phyloP scores from a whole-genome alignment of 2,888 invertebrate genomes.

The Watsonalla cultraria region DNA sequence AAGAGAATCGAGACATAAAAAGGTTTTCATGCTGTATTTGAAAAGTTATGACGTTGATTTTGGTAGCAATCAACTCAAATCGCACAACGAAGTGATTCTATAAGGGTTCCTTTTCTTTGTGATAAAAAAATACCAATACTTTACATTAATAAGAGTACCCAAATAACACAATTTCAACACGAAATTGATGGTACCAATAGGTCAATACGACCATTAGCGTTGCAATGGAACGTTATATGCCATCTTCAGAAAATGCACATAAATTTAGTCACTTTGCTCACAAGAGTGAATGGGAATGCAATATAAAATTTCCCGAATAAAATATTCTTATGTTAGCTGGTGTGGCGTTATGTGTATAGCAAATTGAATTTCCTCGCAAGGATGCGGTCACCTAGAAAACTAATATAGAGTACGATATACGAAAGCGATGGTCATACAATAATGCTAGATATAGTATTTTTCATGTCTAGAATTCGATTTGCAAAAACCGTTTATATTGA shows the following conservation, averaged over 20 bases:
- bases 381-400: conserved; percentile 24
- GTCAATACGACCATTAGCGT: conserved; percentile 11
- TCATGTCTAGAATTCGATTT: not conserved
- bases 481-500: too few relatives aligned
- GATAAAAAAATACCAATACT: too few relatives aligned
- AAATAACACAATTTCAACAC: too few relatives aligned
- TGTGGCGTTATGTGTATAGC: conserved; percentile 13
- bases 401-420: not conserved
- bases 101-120: too few relatives aligned
- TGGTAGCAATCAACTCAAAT: too few relatives aligned
- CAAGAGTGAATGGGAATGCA: conserved; percentile 14
- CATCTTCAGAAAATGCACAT: conserved; percentile 20
- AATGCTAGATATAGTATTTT: not conserved
- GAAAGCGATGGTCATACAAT: not conserved
- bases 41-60: too few relatives aligned
- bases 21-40: too few relatives aligned
- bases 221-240: conserved; percentile 21
- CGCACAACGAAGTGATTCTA: too few relatives aligned
- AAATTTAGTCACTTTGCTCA: conserved; percentile 17
- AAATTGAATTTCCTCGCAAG: conserved; percentile 31
- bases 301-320: conserved; percentile 15
- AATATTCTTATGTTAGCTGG: conserved; percentile 17
- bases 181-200: too few relatives aligned
- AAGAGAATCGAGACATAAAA: too few relatives aligned
- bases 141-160: too few relatives aligned